Conservation (phyloP, 2,888 invertebrate species). For the Opisthograptis luteolata region DNA sequence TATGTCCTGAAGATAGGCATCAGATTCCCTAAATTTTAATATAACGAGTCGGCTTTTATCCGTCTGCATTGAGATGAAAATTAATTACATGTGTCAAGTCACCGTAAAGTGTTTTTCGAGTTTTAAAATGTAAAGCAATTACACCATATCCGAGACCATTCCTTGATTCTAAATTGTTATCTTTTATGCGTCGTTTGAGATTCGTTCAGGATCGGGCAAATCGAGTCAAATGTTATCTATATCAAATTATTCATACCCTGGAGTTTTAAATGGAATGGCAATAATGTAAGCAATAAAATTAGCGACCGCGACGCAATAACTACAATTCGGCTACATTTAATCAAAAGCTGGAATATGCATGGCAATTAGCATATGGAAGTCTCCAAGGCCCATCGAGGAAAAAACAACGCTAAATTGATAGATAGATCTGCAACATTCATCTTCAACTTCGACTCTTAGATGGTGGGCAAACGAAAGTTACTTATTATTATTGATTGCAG, state of each 20-base stretch:
- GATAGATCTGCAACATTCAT: conserved; percentile 24
- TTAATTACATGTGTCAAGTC: conserved; percentile 33
- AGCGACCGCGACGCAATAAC: conserved; percentile 56
- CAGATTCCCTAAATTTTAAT: conserved; percentile 28
- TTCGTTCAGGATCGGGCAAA: conserved; percentile 37
- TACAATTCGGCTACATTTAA: conserved; percentile 29
- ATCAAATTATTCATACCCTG: conserved; percentile 44
- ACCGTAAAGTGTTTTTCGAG: conserved; percentile 21
- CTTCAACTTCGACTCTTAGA: too few species aligned
- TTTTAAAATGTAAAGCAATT: conserved; percentile 35
- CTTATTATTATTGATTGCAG: too few species aligned
- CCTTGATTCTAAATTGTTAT: conserved; percentile 30
- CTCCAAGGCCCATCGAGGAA: conserved; percentile 16
- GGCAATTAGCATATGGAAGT: conserved; percentile 13
- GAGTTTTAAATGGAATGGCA: conserved; percentile 35
- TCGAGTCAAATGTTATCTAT: conserved; percentile 32
- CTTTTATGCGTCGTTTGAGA: conserved; percentile 31
- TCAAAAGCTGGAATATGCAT: conserved; percentile 29
- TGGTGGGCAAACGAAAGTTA: too few species aligned
- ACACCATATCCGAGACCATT: conserved; percentile 30
- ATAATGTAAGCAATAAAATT: conserved; percentile 54
- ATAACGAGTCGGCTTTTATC: conserved; percentile 28
- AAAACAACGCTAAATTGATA: not conserved
- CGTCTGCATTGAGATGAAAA: conserved; percentile 27
- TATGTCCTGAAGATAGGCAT: conserved; percentile 29